Percentiles rank a stretch among this genome's conserved stretches.
phyloP scores from a whole-genome alignment of 2,888 invertebrate species.

The Itoplectis maculator region DNA sequence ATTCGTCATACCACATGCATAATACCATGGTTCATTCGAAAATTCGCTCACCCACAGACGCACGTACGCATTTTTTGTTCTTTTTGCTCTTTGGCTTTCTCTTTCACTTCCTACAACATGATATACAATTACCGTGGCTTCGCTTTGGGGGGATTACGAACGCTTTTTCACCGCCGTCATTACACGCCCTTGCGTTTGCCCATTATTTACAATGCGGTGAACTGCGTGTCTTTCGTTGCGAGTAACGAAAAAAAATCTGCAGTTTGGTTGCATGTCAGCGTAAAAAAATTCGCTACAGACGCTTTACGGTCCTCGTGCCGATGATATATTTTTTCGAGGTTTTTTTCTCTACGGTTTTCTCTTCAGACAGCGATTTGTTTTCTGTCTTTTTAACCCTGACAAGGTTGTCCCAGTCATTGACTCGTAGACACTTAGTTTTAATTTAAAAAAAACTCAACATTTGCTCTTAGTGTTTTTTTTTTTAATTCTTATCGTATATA shows the following conservation, averaged over 20 bases:
- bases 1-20: conserved; percentile 48
- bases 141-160: conserved; percentile 70
- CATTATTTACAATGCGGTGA: conserved; percentile 57
- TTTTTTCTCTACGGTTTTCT: background rate
- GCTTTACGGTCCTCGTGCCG: background rate
- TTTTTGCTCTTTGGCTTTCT: conserved; percentile 58
- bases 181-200: conserved; percentile 32
- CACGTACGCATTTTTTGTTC: conserved; percentile 35
- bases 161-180: conserved; percentile 45
- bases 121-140: conserved; percentile 74
- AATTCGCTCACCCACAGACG: conserved; percentile 32
- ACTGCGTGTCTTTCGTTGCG: conserved; percentile 19
- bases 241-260: background rate
- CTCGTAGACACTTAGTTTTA: background rate
- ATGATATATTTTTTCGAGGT: conserved; percentile 9
- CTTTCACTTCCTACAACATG: conserved; percentile 74
- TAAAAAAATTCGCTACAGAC: background rate
- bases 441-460: background rate
- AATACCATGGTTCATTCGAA: conserved; percentile 48
- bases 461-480: background rate
- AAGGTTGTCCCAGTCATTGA: background rate
- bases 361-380: background rate
- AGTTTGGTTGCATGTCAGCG: background rate
- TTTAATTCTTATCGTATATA: background rate
- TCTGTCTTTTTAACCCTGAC: background rate